Evolutionary conservation across 2,888 invertebrate genomes (phyloP), one percentile per base, ranked within the genome.

Genomic region (Synanthedon tipuliformis): DNA sequence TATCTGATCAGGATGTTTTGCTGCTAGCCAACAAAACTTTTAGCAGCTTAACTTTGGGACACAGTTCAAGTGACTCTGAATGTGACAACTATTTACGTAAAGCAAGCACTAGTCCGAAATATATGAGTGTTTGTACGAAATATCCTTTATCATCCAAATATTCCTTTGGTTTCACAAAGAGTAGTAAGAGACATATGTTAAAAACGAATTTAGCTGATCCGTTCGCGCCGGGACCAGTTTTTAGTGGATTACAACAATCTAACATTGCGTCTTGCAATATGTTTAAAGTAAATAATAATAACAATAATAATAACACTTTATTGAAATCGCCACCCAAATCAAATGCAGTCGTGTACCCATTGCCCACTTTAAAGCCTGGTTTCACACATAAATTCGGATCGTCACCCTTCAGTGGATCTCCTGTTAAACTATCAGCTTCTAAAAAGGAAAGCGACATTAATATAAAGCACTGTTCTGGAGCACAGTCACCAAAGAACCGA

Each of bases 1-100:
- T 88, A 10, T 88, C 88, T 2, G 90, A 90, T 53, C 89, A 89
- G 71, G 90, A 91, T 62, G 90, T 91, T 61, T 62, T 89, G 49
- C 76, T 89, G 59, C 69, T 91, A 53, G 89, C 90, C 2, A 88
- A 86, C 61, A 85, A 88, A 76, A 83, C 87, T 18, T 82, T 85
- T 55, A 87, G 75, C 57, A 89, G 88, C 49, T 77, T 91, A 11
- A 90, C 87, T 34, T 71, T 90, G 45, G 90, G 90, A 0, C 89
- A 90, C 60, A 90, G 88, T 66, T 85, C 87, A 5, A 88, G 88
- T 64, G 88, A 88, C 59, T 88, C 88, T 4, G 88, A 88, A 63
- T 81, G 86, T 61, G 87, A 87, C 56, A 80, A 71, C 50, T 85
- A 81, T 65, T 68, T 86, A 57, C 69, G 82, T 55, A 81, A 81